These are phyloP conservation scores for Morpho deidamia DNA, from an alignment of 2,888 invertebrate species.

Conservation along the genomic window DNA sequence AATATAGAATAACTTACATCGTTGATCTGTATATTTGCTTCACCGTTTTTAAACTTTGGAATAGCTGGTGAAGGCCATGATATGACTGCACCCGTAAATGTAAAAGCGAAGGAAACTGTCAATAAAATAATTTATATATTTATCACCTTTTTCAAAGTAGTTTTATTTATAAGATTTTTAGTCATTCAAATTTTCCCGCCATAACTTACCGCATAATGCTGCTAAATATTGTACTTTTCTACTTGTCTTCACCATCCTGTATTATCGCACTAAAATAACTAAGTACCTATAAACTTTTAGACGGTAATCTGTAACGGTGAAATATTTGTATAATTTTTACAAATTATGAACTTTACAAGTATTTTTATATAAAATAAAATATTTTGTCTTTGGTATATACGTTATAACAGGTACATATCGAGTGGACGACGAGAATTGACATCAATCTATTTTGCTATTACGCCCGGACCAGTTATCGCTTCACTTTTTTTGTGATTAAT, in stretches of 20 bases:
- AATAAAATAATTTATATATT: slow-evolving; percentile 15
- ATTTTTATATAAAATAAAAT: too few species aligned
- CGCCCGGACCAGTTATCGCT: too few species aligned
- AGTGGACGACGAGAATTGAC: too few species aligned
- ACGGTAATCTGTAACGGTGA: too few species aligned
- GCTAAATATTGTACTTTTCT: slow-evolving; percentile 66
- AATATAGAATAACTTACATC: slow-evolving; percentile 47
- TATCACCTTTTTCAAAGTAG: slow-evolving; percentile 11
- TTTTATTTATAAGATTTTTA: background rate
- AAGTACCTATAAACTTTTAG: too few species aligned
- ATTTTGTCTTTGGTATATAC: too few species aligned
- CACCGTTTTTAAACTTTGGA: slow-evolving; percentile 67
- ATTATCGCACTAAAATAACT: too few species aligned
- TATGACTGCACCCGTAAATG: slow-evolving; percentile 64
- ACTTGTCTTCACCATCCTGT: slow-evolving; percentile 16
- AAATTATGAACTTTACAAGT: too few species aligned
- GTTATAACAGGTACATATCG: too few species aligned
- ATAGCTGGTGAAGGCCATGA: slow-evolving; percentile 79
- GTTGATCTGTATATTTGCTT: slow-evolving; percentile 53
- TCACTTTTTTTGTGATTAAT: too few species aligned
- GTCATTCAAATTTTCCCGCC: slow-evolving; percentile 36
- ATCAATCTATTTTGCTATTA: too few species aligned
- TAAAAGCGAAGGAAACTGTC: slow-evolving; percentile 63
- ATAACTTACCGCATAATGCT: slow-evolving; percentile 60
- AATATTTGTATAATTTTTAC: too few species aligned